Evolutionary conservation across 2,888 invertebrate species (phyloP), one percentile per base, ranked within the genome.

Genomic region (Caprella mutica): DNA sequence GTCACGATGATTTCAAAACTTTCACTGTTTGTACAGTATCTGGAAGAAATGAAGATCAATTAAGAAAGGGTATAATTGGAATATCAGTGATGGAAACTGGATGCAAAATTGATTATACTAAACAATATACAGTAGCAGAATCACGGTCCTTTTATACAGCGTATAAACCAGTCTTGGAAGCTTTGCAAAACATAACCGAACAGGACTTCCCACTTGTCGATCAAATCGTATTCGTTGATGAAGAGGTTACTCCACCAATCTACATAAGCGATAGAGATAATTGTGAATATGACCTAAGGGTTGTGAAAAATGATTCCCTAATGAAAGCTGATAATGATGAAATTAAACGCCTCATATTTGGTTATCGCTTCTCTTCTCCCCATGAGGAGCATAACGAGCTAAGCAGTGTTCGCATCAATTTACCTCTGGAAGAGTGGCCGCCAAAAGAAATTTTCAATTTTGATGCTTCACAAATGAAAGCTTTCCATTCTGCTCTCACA

Each of bases 141-240:
- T 82, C 85, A 52, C 81, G 80, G 51, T 81, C 84, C 0, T 90
- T 83, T 71, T 87, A 88, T 69, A 88, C 88, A 69, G 85, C 88
- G 0, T 89, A 88, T 69, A 77, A 81, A 63, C 81, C 84, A 68
- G 84, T 86, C 0, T 73, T 86, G 53, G 77, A 76, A 65, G 84
- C 82, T n/a, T 70, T 90, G 26, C 79, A 84, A 68, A 72, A 72
- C 1, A 77, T 82, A 52, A 72, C 77, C 30, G 29, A 29, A 29
- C 19, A n/a, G 5, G 75, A 77, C 27, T 77, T 86, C 67, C 84
- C 86, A 0, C 80, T 87, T 79, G 74, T 76, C 48, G 76, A 77
- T 57, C 85, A 84, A 69, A 80, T 87, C 58, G 77, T 86, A 1
- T 72, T 80, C 65, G 78, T 70, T 5, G 65, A 71, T 35, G 67